A percentile compares a stretch with the other conserved stretches of the same genome.
Conservation (phyloP, 2,113 vertebrate species). For the Serilophus lunatus region DNA sequence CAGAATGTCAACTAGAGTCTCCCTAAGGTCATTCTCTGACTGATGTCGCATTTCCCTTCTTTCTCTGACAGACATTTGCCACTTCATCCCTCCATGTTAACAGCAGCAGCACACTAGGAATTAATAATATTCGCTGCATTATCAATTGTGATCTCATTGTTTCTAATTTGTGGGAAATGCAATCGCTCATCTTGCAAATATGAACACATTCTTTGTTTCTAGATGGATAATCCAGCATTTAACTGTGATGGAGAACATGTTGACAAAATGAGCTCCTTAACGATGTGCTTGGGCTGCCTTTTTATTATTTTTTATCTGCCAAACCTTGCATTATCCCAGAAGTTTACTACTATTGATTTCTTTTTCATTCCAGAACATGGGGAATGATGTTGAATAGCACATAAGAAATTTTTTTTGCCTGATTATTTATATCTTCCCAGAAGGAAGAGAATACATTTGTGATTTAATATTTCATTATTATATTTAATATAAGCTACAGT, state of each 20-base stretch:
- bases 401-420: neutral
- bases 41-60: neutral
- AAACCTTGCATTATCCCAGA: constrained; percentile 12
- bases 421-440: neutral
- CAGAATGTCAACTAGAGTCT: neutral
- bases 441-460: neutral
- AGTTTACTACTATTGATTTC: constrained; percentile 38
- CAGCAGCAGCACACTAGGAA: neutral
- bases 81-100: neutral
- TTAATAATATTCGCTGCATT: neutral
- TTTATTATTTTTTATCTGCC: constrained; percentile 33
- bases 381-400: neutral
- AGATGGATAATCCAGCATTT: constrained; percentile 7
- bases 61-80: neutral
- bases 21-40: neutral
- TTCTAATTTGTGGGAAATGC: neutral
- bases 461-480: neutral
- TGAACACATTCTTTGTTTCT: constrained; percentile 29
- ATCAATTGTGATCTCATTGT: neutral
- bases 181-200: constrained; percentile 3
- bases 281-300: neutral
- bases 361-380: neutral
- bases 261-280: constrained; percentile 8
- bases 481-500: neutral
- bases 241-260: constrained; percentile 38